Conservation (phyloP, 2,113 vertebrate species). For the Propithecus coquereli region DNA sequence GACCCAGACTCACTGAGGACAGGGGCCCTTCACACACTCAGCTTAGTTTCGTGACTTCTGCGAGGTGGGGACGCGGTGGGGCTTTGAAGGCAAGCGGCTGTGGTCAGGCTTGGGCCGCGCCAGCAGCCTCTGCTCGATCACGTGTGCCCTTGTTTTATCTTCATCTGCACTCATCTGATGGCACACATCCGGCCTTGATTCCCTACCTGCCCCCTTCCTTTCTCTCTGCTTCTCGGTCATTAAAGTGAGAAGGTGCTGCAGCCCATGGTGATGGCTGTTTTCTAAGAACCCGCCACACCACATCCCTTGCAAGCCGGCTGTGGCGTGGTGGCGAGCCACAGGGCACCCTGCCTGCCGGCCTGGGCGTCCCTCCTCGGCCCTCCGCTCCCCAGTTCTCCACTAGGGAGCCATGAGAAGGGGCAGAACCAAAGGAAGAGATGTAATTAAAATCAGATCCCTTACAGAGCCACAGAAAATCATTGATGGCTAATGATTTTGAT, state of each 20-base stretch:
- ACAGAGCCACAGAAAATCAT: constrained; percentile 20
- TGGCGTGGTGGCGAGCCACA: not conserved
- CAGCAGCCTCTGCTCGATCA: not conserved
- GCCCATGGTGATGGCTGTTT: constrained; percentile 33
- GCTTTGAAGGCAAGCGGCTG: not conserved
- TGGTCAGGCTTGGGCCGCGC: not conserved
- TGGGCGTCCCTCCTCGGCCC: not conserved
- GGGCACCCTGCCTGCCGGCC: not conserved
- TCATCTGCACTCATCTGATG: constrained; percentile 45
- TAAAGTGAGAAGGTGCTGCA: not conserved
- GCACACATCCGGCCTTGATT: constrained; percentile 28
- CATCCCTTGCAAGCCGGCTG: not conserved
- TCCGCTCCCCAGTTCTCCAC: not conserved
- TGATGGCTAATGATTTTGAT: constrained; percentile 49
- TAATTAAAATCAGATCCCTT: constrained; percentile 42
- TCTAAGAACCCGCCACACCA: constrained; percentile 49
- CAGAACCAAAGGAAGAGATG: constrained; percentile 41
- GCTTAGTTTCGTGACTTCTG: constrained; percentile 17
- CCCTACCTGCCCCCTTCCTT: constrained; percentile 30
- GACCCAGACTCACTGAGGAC: not conserved
- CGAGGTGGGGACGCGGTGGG: not conserved
- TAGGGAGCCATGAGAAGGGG: not conserved
- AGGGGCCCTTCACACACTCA: not conserved
- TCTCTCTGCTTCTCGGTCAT: not conserved
- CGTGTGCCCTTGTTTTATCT: constrained; percentile 56